Evolutionary conservation across 2,888 invertebrate species (phyloP), one percentile per base, ranked within the genome.

Genomic region (Adelphocoris suturalis): DNA sequence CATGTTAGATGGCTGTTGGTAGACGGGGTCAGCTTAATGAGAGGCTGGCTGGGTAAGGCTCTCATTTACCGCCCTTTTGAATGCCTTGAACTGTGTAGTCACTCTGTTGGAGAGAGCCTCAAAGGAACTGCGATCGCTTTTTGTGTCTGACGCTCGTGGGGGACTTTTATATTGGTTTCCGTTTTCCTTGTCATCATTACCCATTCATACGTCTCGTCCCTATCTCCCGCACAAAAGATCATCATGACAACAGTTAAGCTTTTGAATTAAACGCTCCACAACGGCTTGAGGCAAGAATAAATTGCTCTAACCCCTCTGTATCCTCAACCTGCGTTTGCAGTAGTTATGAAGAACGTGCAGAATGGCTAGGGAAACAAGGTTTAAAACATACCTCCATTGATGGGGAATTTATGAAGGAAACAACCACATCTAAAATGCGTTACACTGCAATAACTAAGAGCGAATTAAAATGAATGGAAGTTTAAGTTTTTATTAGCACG

Each of bases 131-230:
- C 68, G 27, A 68, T 23, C 7, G 68, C 68, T 68, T 68, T 19
- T 68, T 68, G 68, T 68, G 68, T 68, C 23, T 19, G 9, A 11
- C 23, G 23, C 27, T 68, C 68, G 68, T 23, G 52, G 19, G 68
- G 23, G 23, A 23, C 68, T 68, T 68, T 68, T 23, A 68, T 68
- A 68, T 68, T 68, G 68, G 19, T 68, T 68, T 68, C 68, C 23
- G 68, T n/a, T 68, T 68, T 68, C 68, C 23, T 68, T 68, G 68
- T 68, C 68, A 68, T 68, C 68, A 68, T 68, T 68, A 19, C 68
- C 68, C 68, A 19, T 68, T 68, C 68, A 68, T 23, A 68, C 23
- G 27, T 23, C 68, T 23, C 68, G 2, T 37, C 37, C 37, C 37
- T 37, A 37, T 68, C 61, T n/a, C 19, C 16, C 19, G 9, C 61